Evolutionary conservation across 2,797 vertebrate genomes (phyloP).

Genomic region (Myiotriccus ornatus): DNA sequence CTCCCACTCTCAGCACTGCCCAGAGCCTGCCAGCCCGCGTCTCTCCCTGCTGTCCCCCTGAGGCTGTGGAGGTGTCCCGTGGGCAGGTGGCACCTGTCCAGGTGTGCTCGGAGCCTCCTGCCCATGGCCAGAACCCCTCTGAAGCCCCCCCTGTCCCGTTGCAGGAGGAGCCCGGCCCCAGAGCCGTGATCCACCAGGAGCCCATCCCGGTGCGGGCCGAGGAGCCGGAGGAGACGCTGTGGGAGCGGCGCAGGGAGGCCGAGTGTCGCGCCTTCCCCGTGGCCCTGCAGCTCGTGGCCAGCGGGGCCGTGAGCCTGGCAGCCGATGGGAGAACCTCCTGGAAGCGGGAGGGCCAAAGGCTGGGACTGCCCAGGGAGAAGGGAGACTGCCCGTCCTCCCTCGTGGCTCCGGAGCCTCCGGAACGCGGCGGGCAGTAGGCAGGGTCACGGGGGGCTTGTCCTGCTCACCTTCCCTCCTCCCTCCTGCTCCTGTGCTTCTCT

Average conservation of each 20-base stretch:
- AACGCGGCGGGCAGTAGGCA: neutral
- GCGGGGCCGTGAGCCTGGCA: conserved; percentile 73
- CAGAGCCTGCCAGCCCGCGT: neutral
- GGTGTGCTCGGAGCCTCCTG: neutral
- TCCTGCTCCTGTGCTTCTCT: neutral
- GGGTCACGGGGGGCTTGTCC: neutral
- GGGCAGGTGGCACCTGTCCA: neutral
- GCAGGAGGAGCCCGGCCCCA: conserved; percentile 83
- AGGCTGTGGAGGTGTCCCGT: neutral
- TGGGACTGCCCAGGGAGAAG: neutral
- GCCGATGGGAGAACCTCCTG: conserved; percentile 74
- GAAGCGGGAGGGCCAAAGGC: conserved; percentile 34
- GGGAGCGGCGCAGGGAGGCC: conserved; percentile 78
- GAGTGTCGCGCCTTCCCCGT: conserved; percentile 83
- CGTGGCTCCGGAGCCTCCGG: neutral
- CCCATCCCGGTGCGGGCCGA: conserved; percentile 68
- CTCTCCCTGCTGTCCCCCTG: rapidly evolving
- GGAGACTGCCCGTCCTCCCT: neutral
- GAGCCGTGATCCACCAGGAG: conserved; percentile 85
- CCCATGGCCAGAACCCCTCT: too few species aligned
- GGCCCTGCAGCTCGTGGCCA: conserved; percentile 85
- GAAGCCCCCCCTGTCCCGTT: neutral
- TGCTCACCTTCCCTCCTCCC: neutral
- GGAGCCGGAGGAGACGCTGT: conserved; percentile 78
- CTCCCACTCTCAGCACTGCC: neutral